Evolutionary conservation across 2,888 invertebrate species (phyloP).

Genomic region (Andrena trimmerana): DNA sequence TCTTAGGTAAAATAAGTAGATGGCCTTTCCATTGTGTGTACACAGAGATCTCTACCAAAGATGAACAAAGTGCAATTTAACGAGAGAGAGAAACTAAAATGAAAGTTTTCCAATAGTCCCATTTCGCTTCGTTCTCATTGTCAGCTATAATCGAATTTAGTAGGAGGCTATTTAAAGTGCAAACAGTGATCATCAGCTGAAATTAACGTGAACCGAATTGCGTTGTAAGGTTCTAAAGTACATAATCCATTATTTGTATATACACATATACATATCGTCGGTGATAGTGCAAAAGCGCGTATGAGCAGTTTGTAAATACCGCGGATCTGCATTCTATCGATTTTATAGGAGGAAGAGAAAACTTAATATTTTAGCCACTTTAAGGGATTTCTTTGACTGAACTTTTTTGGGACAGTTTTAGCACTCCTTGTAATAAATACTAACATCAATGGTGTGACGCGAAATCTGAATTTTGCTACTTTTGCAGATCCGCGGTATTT

Average conservation of each 20-base stretch:
- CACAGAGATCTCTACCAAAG: constrained; percentile 40
- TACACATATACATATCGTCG: too few species aligned
- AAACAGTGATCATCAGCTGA: not conserved
- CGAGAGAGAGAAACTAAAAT: constrained; percentile 15
- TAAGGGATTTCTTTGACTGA: too few species aligned
- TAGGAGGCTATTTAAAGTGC: constrained; percentile 3
- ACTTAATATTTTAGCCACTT: too few species aligned
- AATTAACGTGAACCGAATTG: constrained; percentile 14
- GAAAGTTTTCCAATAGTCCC: constrained; percentile 6
- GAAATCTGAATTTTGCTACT: too few species aligned
- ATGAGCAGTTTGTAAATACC: too few species aligned
- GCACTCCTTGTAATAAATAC: too few species aligned
- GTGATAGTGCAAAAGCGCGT: too few species aligned
- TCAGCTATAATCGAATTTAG: not conserved
- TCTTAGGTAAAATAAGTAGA: constrained; percentile 2
- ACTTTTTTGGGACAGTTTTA: too few species aligned
- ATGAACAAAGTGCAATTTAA: constrained; percentile 24
- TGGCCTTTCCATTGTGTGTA: constrained; percentile 11
- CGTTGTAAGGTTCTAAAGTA: constrained; percentile 13
- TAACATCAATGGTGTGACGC: too few species aligned
- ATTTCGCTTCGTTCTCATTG: constrained; percentile 1
- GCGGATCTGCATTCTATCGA: too few species aligned
- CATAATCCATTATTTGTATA: constrained; percentile 1
- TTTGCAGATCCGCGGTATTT: too few species aligned
- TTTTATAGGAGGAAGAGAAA: too few species aligned